These are phyloP conservation scores for Anthophora plumipes DNA, from an alignment of 2,888 invertebrate species.

Conservation along the genomic window DNA sequence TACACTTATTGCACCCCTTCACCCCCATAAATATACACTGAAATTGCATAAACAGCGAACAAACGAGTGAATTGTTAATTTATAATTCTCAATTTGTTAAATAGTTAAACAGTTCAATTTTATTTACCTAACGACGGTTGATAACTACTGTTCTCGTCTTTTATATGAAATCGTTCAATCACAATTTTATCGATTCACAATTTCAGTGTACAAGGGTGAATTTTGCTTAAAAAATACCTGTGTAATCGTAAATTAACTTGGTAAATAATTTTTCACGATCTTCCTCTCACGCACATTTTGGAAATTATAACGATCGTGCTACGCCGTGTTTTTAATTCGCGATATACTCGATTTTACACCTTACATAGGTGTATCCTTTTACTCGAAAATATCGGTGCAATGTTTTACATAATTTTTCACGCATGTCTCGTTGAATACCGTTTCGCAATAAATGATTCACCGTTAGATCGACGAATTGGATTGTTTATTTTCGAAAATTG, in stretches of 20 bases:
- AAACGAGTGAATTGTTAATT: background rate
- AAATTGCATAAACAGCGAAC: slow-evolving; percentile 29
- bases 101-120: slow-evolving; percentile 22
- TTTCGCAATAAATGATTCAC: slow-evolving; percentile 24
- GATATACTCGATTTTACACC: slow-evolving; percentile 4
- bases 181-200: background rate
- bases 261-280: slow-evolving; percentile 10
- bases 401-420: background rate
- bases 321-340: background rate
- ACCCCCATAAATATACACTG: slow-evolving; percentile 25
- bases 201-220: slow-evolving; percentile 29
- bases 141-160: background rate
- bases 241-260: slow-evolving; percentile 12
- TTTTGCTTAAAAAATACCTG: slow-evolving; percentile 1
- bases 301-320: slow-evolving; percentile 18
- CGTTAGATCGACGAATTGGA: background rate
- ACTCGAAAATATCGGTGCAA: slow-evolving; percentile 29
- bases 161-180: background rate
- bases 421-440: slow-evolving; percentile 2
- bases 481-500: no score
- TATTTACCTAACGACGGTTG: background rate
- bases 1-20: slow-evolving; percentile 45
- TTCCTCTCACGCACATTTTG: background rate
- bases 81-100: slow-evolving; percentile 10
- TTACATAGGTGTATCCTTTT: background rate